Base-by-base conservation (phyloP, 1,140 invertebrate species). In the Phthorimaea operculella region DNA sequence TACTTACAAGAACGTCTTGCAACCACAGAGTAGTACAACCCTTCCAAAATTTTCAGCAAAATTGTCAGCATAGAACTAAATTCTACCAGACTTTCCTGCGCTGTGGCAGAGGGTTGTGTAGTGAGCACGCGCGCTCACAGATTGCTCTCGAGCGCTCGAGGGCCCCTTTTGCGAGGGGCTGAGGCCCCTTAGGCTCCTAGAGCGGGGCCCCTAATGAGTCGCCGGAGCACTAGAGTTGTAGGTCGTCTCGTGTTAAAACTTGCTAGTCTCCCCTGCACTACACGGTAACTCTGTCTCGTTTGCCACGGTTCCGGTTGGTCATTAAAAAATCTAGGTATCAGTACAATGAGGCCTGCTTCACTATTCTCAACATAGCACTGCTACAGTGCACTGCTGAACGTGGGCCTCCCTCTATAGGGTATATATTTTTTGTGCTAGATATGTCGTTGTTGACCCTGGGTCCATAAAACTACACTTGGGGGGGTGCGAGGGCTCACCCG, bases 201-300 rank as follows among this genome's bases (percentile, higher is more conserved):
- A 68, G 68, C 69, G 63, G 77, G 74, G 74, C 64, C 72, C 71
- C 78, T 83, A 83, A 83, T 83, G 80, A 83, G 80, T 82, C 72
- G 74, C 79, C 76, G 60, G 77, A 74, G 80, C 77, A 83, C 80
- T 83, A 82, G 76, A 82, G 76, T 73, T 81, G 74, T 83, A 83
- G 80, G 80, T 83, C 80, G 76, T 75, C 72, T 71, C 66, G 68
- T 64, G 68, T 65, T 69, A 77, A 76, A 72, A 68, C 68, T 74
- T 66, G 61, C 67, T 60, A 64, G 62, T 65, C 69, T 28, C 75
- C 78, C 67, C 60, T 66, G 64, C 66, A 78, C 76, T 79, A 77
- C 66, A 77, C 55, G 60, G 67, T 72, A 73, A 68, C 68, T 63
- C 70, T 70, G 21, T 28, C 21, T 6, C 2, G 21, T 28, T 28